These are phyloP conservation scores for Poeciliopsis occidentalis DNA, from an alignment of 2,113 vertebrate genomes.

Conservation along the genomic window DNA sequence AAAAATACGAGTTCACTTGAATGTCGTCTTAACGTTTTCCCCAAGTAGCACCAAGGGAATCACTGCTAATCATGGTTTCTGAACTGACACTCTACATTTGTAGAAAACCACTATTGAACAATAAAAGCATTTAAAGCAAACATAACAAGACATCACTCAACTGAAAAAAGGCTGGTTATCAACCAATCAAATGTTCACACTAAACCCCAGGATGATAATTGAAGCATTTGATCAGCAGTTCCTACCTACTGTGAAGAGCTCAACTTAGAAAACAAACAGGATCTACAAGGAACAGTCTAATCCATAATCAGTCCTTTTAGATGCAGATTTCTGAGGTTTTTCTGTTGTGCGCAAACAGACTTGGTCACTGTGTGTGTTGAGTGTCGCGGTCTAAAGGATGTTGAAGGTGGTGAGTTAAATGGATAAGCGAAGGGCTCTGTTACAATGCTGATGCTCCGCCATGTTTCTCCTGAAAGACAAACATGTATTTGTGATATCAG, in stretches of 20 bases:
- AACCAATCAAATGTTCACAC: slow-evolving; percentile 31
- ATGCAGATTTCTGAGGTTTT: slow-evolving; percentile 31
- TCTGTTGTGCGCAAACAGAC: slow-evolving; percentile 38
- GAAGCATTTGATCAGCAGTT: slow-evolving; percentile 15
- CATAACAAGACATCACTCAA: slow-evolving; percentile 35
- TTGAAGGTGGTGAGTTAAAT: slow-evolving; percentile 21
- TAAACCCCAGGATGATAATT: slow-evolving; percentile 32
- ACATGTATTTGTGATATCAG: not conserved
- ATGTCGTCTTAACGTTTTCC: slow-evolving; percentile 54
- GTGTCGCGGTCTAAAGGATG: slow-evolving; percentile 16
- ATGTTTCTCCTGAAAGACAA: slow-evolving; percentile 66
- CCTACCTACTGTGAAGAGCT: slow-evolving; percentile 32
- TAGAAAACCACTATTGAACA: slow-evolving; percentile 58
- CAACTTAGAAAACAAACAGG: slow-evolving; percentile 22
- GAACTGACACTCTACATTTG: slow-evolving; percentile 44
- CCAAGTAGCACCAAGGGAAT: slow-evolving; percentile 62
- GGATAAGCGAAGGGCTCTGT: slow-evolving; percentile 29
- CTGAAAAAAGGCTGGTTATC: slow-evolving; percentile 39
- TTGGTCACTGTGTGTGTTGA: slow-evolving; percentile 35
- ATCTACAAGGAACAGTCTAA: slow-evolving; percentile 41
- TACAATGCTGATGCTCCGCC: slow-evolving; percentile 72
- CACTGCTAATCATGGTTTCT: slow-evolving; percentile 45
- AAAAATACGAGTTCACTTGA: slow-evolving; percentile 47
- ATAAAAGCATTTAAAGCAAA: slow-evolving; percentile 66
- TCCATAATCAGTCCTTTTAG: slow-evolving; percentile 4